Evolutionary conservation across 2,797 vertebrate genomes (phyloP).

Genomic region (Lutjanus campechanus): DNA sequence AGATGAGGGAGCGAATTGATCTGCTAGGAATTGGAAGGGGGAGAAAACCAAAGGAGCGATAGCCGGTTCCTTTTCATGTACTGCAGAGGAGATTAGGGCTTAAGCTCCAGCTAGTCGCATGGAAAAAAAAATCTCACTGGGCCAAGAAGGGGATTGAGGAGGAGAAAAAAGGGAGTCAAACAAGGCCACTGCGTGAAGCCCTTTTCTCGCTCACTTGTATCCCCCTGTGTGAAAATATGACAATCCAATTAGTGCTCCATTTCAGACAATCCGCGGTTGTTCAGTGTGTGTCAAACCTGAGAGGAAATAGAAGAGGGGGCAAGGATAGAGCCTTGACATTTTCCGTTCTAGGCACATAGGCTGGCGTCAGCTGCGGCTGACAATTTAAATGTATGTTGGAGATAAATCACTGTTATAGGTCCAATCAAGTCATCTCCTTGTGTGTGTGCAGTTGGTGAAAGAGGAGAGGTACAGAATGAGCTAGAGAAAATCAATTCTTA

Average conservation of each 20-base stretch:
- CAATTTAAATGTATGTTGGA: constrained; percentile 27
- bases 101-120: constrained; percentile 64
- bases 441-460: constrained; percentile 30
- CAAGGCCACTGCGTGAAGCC: constrained; percentile 59
- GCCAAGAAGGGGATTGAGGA: constrained; percentile 65
- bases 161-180: constrained; percentile 61
- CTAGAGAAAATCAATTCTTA: constrained; percentile 25
- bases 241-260: constrained; percentile 79
- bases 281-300: constrained; percentile 46
- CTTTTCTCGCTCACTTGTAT: constrained; percentile 64
- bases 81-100: constrained; percentile 74
- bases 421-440: constrained; percentile 2
- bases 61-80: constrained; percentile 72
- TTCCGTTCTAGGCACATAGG: constrained; percentile 30
- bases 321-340: constrained; percentile 48
- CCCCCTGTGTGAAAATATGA: constrained; percentile 70
- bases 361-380: constrained; percentile 10
- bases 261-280: constrained; percentile 53
- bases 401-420: constrained; percentile 52
- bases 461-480: background rate
- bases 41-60: constrained; percentile 62
- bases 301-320: constrained; percentile 19
- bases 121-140: constrained; percentile 63
- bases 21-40: constrained; percentile 49
- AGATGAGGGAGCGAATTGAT: constrained; percentile 67